These are phyloP conservation scores for Danionella cerebrum DNA, from an alignment of 2,113 vertebrate genomes.

Conservation along the genomic window DNA sequence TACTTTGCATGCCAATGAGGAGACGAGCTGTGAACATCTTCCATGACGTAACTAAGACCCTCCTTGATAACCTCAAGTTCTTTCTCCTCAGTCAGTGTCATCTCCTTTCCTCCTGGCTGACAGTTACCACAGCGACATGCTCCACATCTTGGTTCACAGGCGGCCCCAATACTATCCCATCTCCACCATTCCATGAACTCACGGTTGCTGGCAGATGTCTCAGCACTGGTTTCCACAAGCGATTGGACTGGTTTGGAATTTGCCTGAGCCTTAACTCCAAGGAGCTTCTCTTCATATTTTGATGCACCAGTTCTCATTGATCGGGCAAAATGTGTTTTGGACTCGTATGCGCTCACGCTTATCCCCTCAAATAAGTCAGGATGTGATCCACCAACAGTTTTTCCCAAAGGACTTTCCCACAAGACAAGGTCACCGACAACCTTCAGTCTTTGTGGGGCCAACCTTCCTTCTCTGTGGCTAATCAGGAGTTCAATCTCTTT, in stretches of 20 bases:
- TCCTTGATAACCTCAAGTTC: background rate
- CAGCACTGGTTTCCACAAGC: background rate
- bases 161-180: background rate
- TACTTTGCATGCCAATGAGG: background rate
- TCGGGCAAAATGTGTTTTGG: background rate
- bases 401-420: constrained; percentile 27
- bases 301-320: background rate
- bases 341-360: background rate
- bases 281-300: background rate
- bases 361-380: constrained; percentile 16
- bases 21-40: background rate
- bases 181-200: background rate
- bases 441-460: constrained; percentile 1
- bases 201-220: background rate
- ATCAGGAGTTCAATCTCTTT: no score
- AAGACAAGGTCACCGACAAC: constrained; percentile 26
- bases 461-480: constrained; percentile 18
- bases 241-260: background rate
- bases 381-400: no score
- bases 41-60: background rate
- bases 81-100: background rate
- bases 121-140: background rate
- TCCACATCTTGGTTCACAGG: background rate
- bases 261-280: background rate
- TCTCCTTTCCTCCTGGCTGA: background rate